phyloP scores from a whole-genome alignment of 1,140 invertebrate species.

The Drosophila varians region DNA sequence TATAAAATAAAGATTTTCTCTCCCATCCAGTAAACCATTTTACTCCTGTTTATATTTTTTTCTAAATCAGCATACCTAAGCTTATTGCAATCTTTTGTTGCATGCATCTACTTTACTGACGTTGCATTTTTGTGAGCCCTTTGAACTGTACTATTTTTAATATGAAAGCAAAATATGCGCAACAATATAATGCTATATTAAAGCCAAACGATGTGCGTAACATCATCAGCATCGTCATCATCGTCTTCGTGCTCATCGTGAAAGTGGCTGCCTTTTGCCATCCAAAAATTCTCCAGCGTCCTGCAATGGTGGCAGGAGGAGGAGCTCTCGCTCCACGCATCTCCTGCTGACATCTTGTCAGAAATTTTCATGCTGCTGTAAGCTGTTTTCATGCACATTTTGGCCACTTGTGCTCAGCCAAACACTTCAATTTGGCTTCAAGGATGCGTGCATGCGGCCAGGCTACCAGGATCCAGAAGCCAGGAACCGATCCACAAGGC shows the following conservation, averaged over 20 bases:
- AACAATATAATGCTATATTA: slow-evolving; percentile 64
- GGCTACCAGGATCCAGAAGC: slow-evolving; percentile 10
- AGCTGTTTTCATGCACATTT: slow-evolving; percentile 80
- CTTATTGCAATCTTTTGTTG: background rate
- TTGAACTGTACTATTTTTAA: slow-evolving; percentile 32
- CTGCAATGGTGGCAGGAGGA: background rate
- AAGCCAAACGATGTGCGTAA: slow-evolving; percentile 69
- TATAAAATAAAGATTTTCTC: background rate
- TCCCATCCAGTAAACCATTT: background rate
- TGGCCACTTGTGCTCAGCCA: slow-evolving; percentile 72
- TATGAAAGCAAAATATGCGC: slow-evolving; percentile 50
- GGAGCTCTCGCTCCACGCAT: background rate
- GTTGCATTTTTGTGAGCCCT: background rate
- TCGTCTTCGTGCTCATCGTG: slow-evolving; percentile 21
- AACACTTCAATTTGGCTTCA: slow-evolving; percentile 78
- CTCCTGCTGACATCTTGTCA: slow-evolving; percentile 54
- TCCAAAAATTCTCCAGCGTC: slow-evolving; percentile 7
- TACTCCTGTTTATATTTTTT: background rate
- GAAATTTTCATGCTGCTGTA: slow-evolving; percentile 76
- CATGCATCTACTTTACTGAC: slow-evolving; percentile 1
- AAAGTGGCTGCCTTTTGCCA: slow-evolving; percentile 9
- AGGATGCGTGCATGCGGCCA: slow-evolving; percentile 55
- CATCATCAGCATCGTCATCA: slow-evolving; percentile 13
- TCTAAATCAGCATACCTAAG: background rate
- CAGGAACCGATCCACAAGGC: slow-evolving; percentile 22